phyloP scores from a whole-genome alignment of 2,797 vertebrate species.

The Eulemur mongoz region DNA sequence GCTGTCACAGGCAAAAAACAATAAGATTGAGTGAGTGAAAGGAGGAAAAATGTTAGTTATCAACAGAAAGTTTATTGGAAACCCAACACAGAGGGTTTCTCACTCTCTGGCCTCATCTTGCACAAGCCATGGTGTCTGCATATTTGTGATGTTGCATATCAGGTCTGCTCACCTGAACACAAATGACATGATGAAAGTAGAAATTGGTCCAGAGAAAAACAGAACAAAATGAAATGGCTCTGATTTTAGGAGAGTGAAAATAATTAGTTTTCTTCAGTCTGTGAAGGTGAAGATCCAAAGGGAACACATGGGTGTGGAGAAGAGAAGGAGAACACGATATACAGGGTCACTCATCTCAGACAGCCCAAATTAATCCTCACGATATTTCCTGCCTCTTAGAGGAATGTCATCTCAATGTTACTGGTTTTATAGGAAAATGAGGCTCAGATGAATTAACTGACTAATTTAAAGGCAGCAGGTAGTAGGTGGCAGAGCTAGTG shows the following conservation, averaged over 20 bases:
- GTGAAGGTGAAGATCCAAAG: background rate
- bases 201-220: background rate
- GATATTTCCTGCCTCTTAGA: background rate
- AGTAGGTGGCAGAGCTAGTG: background rate
- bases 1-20: background rate
- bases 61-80: background rate
- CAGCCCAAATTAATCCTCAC: background rate
- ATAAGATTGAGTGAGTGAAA: background rate
- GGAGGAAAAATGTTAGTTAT: background rate
- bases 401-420: background rate
- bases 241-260: conserved; percentile 23
- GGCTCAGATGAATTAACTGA: background rate
- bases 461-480: conserved; percentile 23
- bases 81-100: background rate
- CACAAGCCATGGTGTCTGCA: background rate
- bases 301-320: background rate
- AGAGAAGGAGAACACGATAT: background rate
- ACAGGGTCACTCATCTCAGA: background rate
- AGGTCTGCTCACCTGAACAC: background rate
- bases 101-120: background rate
- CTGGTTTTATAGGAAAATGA: conserved; percentile 12
- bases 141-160: background rate
- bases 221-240: background rate
- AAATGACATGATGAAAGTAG: background rate
- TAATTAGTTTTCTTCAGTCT: background rate